Evolutionary conservation across 2,797 vertebrate genomes (phyloP).

Genomic region (Pterois miles): DNA sequence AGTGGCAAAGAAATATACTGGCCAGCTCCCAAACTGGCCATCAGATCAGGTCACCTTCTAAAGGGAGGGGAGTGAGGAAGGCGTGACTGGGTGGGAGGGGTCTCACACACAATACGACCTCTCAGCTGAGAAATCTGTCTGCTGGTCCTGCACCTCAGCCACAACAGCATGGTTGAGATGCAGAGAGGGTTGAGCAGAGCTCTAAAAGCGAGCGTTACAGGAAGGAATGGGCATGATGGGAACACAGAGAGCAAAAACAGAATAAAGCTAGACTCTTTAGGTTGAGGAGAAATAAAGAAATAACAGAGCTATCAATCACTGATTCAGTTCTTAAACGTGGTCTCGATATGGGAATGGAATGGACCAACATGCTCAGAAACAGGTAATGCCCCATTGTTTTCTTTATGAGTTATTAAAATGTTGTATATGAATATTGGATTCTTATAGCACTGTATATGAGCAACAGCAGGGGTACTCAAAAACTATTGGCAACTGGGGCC

Average conservation of each 20-base stretch:
- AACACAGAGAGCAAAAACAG: not conserved
- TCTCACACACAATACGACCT: constrained; percentile 49
- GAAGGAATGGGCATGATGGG: not conserved
- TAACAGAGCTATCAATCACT: not conserved
- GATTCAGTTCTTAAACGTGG: not conserved
- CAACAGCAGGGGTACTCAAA: not conserved
- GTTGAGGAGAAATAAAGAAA: not conserved
- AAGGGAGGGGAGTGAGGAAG: constrained; percentile 5
- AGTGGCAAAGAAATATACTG: not conserved
- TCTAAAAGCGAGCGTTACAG: not conserved
- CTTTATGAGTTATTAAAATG: not conserved
- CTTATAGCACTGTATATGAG: not conserved
- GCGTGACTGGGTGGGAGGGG: constrained; percentile 48
- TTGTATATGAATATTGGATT: not conserved
- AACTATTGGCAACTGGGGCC: not conserved
- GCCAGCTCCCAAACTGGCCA: constrained; percentile 19
- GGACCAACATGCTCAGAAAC: constrained; percentile 33
- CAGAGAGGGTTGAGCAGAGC: not conserved
- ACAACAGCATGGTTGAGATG: not conserved
- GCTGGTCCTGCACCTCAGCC: constrained; percentile 23
- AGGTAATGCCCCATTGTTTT: constrained; percentile 56
- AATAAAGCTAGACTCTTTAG: not conserved
- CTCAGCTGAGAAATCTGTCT: constrained; percentile 58
- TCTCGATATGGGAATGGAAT: constrained; percentile 15
- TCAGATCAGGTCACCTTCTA: constrained; percentile 23